Evolutionary conservation across 1,140 invertebrate species (phyloP).

Genomic region (Scaptomyza montana): DNA sequence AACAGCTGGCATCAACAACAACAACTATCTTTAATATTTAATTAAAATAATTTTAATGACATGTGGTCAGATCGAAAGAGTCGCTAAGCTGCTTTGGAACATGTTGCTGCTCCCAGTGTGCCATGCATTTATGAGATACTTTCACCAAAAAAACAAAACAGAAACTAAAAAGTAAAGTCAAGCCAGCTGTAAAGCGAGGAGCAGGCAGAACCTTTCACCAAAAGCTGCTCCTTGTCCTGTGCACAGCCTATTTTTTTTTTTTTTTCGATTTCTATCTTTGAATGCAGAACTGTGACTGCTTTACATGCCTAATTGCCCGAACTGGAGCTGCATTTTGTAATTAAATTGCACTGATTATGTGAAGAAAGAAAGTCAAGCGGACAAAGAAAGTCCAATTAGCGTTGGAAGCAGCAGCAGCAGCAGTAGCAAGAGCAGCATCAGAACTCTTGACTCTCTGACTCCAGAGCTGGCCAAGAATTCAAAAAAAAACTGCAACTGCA

Average conservation of each 20-base stretch:
- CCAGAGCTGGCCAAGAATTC: slow-evolving; percentile 27
- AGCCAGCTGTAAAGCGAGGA: slow-evolving; percentile 24
- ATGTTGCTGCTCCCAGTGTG: slow-evolving; percentile 23
- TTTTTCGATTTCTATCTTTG: slow-evolving; percentile 59
- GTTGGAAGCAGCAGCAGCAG: slow-evolving; percentile 15
- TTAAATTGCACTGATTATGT: slow-evolving; percentile 79
- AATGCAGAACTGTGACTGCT: slow-evolving; percentile 43
- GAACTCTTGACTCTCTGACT: slow-evolving; percentile 32
- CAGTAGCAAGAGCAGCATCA: slow-evolving; percentile 5
- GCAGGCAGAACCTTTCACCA: slow-evolving; percentile 68
- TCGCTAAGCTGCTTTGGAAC: background rate
- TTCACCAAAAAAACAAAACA: slow-evolving; percentile 59
- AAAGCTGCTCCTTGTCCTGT: slow-evolving; percentile 29
- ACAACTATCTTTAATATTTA: slow-evolving; percentile 62
- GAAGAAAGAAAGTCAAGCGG: slow-evolving; percentile 37
- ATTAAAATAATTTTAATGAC: slow-evolving; percentile 74
- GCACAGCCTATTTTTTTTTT: slow-evolving; percentile 25
- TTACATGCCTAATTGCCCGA: slow-evolving; percentile 77
- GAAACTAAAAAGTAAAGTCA: slow-evolving; percentile 6
- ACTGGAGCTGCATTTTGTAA: slow-evolving; percentile 54
- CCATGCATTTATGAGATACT: slow-evolving; percentile 76
- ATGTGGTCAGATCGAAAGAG: slow-evolving; percentile 42
- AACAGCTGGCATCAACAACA: slow-evolving; percentile 39
- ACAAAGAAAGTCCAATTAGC: slow-evolving; percentile 74
- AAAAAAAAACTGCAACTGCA: slow-evolving; percentile 18